Conservation (phyloP, 2,888 invertebrate species). For the Villa cingulata region DNA sequence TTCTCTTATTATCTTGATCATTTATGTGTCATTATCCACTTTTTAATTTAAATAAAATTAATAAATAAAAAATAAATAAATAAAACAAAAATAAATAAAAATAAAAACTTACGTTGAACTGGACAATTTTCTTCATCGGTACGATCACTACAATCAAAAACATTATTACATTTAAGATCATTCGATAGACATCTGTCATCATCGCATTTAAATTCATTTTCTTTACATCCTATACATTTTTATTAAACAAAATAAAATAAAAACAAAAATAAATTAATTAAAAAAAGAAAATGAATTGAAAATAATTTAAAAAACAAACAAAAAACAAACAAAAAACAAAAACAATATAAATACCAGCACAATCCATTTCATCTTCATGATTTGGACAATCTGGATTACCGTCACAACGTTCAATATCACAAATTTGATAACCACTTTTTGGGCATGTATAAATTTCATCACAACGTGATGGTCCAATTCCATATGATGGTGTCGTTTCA, state of each 20-base stretch:
- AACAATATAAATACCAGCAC: slow-evolving; percentile 14
- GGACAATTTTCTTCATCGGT: slow-evolving; percentile 49
- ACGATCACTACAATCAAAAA: slow-evolving; percentile 46
- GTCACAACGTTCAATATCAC: slow-evolving; percentile 29
- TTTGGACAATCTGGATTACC: slow-evolving; percentile 25
- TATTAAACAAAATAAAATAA: slow-evolving; percentile 5
- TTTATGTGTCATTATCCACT: too few relatives aligned
- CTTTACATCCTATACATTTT: slow-evolving; percentile 7
- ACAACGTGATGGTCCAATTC: slow-evolving; percentile 18
- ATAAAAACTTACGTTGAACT: slow-evolving; percentile 1
- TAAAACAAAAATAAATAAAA: neutral
- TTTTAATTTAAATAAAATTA: too few relatives aligned
- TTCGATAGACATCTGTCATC: slow-evolving; percentile 43
- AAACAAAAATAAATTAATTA: slow-evolving; percentile 4
- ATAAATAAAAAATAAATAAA: neutral
- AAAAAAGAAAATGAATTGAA: neutral
- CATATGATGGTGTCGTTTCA: slow-evolving; percentile 3
- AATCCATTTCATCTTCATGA: slow-evolving; percentile 31
- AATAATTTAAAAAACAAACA: slow-evolving; percentile 1
- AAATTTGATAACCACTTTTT: slow-evolving; percentile 21
- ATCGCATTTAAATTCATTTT: slow-evolving; percentile 49
- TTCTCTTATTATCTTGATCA: too few relatives aligned
- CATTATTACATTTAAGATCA: slow-evolving; percentile 44
- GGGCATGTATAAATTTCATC: slow-evolving; percentile 26
- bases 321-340: slow-evolving; percentile 6